These are phyloP conservation scores for Schizopygopsis malacanthus DNA, from an alignment of 2,797 vertebrate species.

Conservation along the genomic window DNA sequence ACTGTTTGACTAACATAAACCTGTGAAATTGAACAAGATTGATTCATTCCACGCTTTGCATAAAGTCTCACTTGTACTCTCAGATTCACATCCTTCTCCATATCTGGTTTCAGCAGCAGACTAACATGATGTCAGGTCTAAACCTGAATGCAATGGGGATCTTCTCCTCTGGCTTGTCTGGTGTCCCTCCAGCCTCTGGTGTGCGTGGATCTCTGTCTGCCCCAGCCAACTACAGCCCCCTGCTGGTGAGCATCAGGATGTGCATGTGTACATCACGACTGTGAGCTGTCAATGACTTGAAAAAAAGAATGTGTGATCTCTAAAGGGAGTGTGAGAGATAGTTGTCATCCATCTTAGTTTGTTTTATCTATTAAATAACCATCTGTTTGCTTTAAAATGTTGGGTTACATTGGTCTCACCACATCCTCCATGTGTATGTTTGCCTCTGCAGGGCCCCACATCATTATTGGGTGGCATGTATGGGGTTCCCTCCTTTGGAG, in stretches of 20 bases:
- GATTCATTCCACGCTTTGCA: neutral
- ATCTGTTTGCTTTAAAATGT: slow-evolving; percentile 23
- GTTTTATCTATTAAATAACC: neutral
- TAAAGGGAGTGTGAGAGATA: neutral
- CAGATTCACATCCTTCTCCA: neutral
- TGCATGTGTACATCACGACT: neutral
- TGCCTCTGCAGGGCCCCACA: slow-evolving; percentile 84
- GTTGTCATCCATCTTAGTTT: neutral
- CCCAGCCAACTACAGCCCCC: slow-evolving; percentile 84
- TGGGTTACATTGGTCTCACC: slow-evolving; percentile 46
- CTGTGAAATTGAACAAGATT: neutral
- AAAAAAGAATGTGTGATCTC: neutral
- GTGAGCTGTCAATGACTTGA: neutral
- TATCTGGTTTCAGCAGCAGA: slow-evolving; percentile 84
- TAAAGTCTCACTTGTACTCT: neutral
- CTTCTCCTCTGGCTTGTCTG: slow-evolving; percentile 90
- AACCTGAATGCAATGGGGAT: slow-evolving; percentile 94
- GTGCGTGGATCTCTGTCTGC: slow-evolving; percentile 78
- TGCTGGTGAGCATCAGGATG: slow-evolving; percentile 82
- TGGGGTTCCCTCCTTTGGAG: slow-evolving; percentile 78
- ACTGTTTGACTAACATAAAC: neutral
- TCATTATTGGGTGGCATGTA: slow-evolving; percentile 89
- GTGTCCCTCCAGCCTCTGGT: slow-evolving; percentile 82
- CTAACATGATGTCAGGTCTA: slow-evolving; percentile 92
- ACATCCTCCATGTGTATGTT: slow-evolving; percentile 64